Base-by-base conservation (phyloP, 2,797 vertebrate species). In the Huso huso region DNA sequence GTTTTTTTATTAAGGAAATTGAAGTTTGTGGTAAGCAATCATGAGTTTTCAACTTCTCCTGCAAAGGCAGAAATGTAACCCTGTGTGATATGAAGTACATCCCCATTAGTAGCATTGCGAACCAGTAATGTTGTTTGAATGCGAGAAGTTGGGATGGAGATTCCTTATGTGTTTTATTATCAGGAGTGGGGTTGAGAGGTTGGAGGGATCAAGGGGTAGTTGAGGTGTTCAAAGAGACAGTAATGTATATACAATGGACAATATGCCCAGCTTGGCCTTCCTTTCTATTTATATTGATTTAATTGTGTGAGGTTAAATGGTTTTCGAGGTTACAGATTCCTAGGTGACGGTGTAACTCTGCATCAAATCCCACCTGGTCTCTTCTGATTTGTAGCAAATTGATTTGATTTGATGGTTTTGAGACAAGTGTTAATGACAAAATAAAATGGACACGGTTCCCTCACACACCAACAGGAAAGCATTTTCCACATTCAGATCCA, bases 251-350 rank as follows among this genome's bases (percentile, higher is more conserved):
- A 74, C 71, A 67, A 51, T 70, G 70, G 67, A 74, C 76, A 66
- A 70, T 61, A 62, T 67, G 61, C 74, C 62, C 69, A 72, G 69
- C 72, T 77, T 72, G 66, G 73, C 71, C 71, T 75, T 81, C 66
- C 69, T 37, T 37, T 37, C 37, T 37, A 15, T 63, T 67, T 72
- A 70, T 71, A 69, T 69, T 67, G 67, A 72, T 71, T 37, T 77
- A 37, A 37, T 37, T 37, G 37, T 37, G 18, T 64, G 67, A 72
- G 71, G 74, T 77, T 65, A 61, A 71, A 68, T 61, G 69, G 72
- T 75, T 73, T 76, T 73, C 71, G 69, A 37, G 37, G 37, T 37
- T 37, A 37, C 37, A 37, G 37, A 37, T 37, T 37, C 37, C 37
- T 37, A 37, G 37, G 3, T 37, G 37, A 37, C 4, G 37, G 4